Evolutionary conservation across 1,140 invertebrate genomes (phyloP).

Genomic region (Neotoxoptera formosana): DNA sequence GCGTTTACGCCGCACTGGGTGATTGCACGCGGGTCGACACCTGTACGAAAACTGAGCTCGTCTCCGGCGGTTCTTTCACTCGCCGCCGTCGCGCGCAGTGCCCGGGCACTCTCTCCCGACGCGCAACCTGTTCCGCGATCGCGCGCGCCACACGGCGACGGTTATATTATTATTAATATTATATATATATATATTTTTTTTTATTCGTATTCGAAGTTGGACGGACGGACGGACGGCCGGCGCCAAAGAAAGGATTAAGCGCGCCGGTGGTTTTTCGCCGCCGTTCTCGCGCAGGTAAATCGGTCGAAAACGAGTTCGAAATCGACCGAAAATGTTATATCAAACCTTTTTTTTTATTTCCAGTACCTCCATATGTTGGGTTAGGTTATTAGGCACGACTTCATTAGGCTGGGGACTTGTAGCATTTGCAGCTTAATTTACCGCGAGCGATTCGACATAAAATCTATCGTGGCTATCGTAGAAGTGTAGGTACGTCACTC

Average conservation of each 20-base stretch:
- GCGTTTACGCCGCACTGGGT: background rate
- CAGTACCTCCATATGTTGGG: too few species aligned
- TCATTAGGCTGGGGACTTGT: too few species aligned
- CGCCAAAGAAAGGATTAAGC: background rate
- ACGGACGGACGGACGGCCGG: background rate
- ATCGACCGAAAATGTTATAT: too few species aligned
- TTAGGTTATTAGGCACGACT: too few species aligned
- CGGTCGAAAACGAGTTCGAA: background rate
- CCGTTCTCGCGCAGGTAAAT: background rate
- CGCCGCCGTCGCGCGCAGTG: background rate
- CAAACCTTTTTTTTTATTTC: background rate
- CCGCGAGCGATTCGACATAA: too few species aligned
- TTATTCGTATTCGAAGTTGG: background rate
- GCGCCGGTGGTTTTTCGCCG: background rate
- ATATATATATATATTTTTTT: too few species aligned
- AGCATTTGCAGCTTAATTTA: too few species aligned
- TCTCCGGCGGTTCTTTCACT: conserved; percentile 54
- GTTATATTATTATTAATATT: too few species aligned
- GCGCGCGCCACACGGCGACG: background rate
- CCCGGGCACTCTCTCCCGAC: conserved; percentile 35
- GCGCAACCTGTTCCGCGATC: conserved; percentile 27
- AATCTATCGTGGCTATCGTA: too few species aligned
- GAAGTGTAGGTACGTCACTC: too few species aligned
- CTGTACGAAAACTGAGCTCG: conserved; percentile 55
- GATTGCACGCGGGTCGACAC: conserved; percentile 21